Evolutionary conservation across 2,797 vertebrate species (phyloP), one percentile per base, ranked within the genome.

Genomic region (Meriones psammophilus): DNA sequence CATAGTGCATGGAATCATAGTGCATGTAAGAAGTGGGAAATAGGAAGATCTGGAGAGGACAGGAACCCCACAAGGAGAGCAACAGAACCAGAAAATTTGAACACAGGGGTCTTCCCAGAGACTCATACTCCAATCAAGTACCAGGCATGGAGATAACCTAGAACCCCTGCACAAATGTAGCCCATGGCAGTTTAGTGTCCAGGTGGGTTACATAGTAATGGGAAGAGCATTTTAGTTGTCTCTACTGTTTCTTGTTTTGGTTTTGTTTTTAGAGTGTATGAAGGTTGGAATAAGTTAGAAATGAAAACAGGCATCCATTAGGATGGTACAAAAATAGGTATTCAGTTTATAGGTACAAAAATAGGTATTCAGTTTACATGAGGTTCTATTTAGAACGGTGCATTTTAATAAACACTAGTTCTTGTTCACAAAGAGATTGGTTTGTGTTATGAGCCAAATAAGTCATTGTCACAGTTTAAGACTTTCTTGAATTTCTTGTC

Each of bases 321-420:
- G 33, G 20, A 39, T 17, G 50, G 50, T 50, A 69, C 62, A 87
- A 92, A 93, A 95, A 88, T 54, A 95, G 56, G 42, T 60, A 68
- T 93, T 94, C 62, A 83, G 79, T 95, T 92, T 58, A 83, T 26
- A 58, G 46, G 46, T 50, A 69, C 62, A 87, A 92, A 93, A 95
- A 88, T 50, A 95, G 56, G 42, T 60, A 68, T 93, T 94, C 62
- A 83, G 79, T 95, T 92, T 58, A 83, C 30, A 58, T 78, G 39
- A 94, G 50, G 39, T 97, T 95, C 73, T 96, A 85, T 92, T 95
- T 46, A 96, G 86, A 94, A 86, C 39, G 78, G 85, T 30, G 26
- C 95, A 87, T 92, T 94, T 88, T 93, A 96, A 95, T 54, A 84
- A 94, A 94, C 18, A 84, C 7, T 2, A 92, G 62, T 96, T 87